These are phyloP conservation scores for Arctocebus calabarensis DNA, from an alignment of 2,797 vertebrate genomes.

Conservation along the genomic window DNA sequence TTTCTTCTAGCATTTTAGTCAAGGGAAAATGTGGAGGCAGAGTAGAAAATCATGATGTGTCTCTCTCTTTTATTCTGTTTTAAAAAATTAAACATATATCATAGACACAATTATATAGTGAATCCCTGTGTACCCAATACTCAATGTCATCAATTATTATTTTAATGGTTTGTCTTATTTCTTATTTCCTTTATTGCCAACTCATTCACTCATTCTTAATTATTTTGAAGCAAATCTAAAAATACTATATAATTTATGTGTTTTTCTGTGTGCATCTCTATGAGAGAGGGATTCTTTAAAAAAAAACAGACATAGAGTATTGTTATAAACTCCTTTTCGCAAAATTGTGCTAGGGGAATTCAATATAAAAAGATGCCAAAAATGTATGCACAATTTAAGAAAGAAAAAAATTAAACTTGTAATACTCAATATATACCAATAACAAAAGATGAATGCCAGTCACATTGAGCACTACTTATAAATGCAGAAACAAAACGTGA, in stretches of 20 bases:
- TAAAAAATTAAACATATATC: neutral
- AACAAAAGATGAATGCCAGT: too few relatives aligned
- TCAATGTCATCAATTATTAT: neutral
- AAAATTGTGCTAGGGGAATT: neutral
- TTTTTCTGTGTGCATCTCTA: neutral
- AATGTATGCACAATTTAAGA: too few relatives aligned
- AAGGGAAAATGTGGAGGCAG: neutral
- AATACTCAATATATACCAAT: neutral
- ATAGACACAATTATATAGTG: neutral
- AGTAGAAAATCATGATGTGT: neutral
- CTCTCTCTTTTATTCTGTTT: neutral
- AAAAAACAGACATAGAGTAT: neutral
- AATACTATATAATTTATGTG: neutral
- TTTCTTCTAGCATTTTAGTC: neutral
- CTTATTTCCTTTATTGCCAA: neutral
- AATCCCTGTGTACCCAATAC: neutral
- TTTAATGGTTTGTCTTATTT: neutral
- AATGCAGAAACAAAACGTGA: too few relatives aligned
- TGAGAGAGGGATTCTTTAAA: neutral
- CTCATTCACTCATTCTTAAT: neutral
- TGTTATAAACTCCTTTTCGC: neutral
- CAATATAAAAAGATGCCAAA: neutral
- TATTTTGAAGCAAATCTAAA: constrained; percentile 1
- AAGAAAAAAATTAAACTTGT: too few relatives aligned
- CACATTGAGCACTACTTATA: neutral